Evolutionary conservation across 2,888 invertebrate species (phyloP), one percentile per base, ranked within the genome.

Genomic region (Polia nebulosa): DNA sequence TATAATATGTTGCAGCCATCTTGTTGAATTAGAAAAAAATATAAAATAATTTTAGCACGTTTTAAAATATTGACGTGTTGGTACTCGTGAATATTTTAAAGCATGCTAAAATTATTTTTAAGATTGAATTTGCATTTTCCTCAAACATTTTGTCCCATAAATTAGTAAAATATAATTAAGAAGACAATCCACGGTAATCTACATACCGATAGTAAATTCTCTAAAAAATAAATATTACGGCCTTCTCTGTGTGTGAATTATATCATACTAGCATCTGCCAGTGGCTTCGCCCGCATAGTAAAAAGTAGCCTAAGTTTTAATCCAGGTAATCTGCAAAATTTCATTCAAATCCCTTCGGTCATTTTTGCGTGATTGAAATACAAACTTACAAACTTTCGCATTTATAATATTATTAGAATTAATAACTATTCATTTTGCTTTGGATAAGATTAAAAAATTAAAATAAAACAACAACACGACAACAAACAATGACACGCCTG

Each of bases 401-500:
- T n/a, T n/a, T n/a, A n/a, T n/a, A n/a, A n/a, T n/a, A n/a, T n/a
- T n/a, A n/a, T n/a, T n/a, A n/a, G n/a, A n/a, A n/a, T 39, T 20
- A 34, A 9, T 41, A 34, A 11, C 27, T 25, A 13, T 29, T 7
- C 0, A 0, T 56, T 55, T 13, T 70, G 45, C 6, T 0, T 1
- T 13, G 8, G 11, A 1, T 11, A 4, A n/a, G 1, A 3, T 11
- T 49, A 27, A n/a, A n/a, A n/a, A n/a, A n/a, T n/a, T n/a, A n/a
- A n/a, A n/a, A n/a, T n/a, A n/a, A n/a, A n/a, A n/a, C n/a, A n/a
- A n/a, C n/a, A n/a, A n/a, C n/a, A n/a, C n/a, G n/a, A n/a, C n/a
- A n/a, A n/a, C n/a, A n/a, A n/a, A n/a, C n/a, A n/a, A n/a, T 32
- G 9, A 41, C 4, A 25, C 41, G 34, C 44, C 73, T 73, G 1